These are phyloP conservation scores for Pithys albifrons DNA, from an alignment of 2,113 vertebrate genomes.

Conservation along the genomic window DNA sequence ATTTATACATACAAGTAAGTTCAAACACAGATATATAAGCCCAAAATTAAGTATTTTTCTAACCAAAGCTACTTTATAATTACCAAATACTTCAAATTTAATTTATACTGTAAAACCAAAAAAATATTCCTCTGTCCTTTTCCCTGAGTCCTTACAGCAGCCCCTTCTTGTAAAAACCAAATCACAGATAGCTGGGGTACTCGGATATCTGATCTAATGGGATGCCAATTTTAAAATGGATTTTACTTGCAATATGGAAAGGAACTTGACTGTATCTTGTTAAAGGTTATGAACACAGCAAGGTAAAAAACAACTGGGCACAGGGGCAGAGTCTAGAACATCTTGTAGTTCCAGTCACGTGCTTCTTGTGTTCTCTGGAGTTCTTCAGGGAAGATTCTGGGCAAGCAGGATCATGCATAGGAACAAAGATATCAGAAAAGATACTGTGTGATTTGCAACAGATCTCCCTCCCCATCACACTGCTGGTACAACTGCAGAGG, in stretches of 20 bases:
- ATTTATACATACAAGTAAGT: neutral
- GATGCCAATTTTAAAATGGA: neutral
- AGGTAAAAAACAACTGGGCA: neutral
- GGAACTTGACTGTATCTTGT: neutral
- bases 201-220: neutral
- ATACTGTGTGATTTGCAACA: rapidly evolving
- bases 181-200: neutral
- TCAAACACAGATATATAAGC: neutral
- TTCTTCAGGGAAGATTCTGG: neutral
- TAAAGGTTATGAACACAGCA: neutral
- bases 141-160: neutral
- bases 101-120: neutral
- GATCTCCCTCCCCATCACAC: neutral
- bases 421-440: neutral
- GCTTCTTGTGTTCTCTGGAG: neutral
- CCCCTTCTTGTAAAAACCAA: neutral
- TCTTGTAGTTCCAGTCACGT: neutral
- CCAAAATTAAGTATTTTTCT: neutral
- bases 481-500: neutral
- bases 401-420: neutral
- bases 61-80: neutral
- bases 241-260: neutral
- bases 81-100: neutral
- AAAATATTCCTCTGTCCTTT: neutral
- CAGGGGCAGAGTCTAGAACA: neutral